Evolutionary conservation across 2,888 invertebrate genomes (phyloP).

Genomic region (Liodrosophila aerea): DNA sequence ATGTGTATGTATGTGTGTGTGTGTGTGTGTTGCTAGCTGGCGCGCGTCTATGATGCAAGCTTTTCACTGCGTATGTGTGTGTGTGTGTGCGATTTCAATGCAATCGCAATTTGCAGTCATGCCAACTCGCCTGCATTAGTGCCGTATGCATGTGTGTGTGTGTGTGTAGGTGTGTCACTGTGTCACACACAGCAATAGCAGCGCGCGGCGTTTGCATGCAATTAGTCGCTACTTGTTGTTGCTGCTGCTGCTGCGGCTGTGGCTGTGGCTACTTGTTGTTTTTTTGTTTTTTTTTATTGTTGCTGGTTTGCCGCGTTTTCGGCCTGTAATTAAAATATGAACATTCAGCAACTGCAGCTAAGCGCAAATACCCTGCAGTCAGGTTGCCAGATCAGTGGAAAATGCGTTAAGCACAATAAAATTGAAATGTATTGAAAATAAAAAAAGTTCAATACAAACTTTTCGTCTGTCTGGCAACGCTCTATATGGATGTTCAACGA

Average conservation of each 20-base stretch:
- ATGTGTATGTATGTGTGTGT: conserved; percentile 22
- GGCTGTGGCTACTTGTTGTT: conserved; percentile 14
- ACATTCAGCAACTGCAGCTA: conserved; percentile 58
- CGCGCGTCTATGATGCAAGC: conserved; percentile 64
- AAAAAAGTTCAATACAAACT: too few relatives aligned
- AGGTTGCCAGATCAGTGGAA: too few relatives aligned
- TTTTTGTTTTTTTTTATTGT: conserved; percentile 5
- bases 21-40: conserved; percentile 31
- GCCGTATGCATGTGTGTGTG: conserved; percentile 14
- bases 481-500: too few relatives aligned
- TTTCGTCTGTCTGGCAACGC: too few relatives aligned
- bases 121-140: conserved; percentile 42
- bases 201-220: conserved; percentile 52
- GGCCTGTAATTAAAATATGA: conserved; percentile 39
- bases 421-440: too few relatives aligned
- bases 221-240: conserved; percentile 34
- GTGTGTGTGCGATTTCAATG: conserved; percentile 50
- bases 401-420: too few relatives aligned
- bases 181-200: conserved; percentile 66
- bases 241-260: conserved; percentile 7
- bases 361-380: conserved; percentile 43
- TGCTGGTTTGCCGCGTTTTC: conserved; percentile 28
- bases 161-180: conserved; percentile 68
- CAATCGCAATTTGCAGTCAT: conserved; percentile 53
- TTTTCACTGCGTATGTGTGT: conserved; percentile 39